phyloP scores from a whole-genome alignment of 2,797 vertebrate species.

The Trichosurus vulpecula region DNA sequence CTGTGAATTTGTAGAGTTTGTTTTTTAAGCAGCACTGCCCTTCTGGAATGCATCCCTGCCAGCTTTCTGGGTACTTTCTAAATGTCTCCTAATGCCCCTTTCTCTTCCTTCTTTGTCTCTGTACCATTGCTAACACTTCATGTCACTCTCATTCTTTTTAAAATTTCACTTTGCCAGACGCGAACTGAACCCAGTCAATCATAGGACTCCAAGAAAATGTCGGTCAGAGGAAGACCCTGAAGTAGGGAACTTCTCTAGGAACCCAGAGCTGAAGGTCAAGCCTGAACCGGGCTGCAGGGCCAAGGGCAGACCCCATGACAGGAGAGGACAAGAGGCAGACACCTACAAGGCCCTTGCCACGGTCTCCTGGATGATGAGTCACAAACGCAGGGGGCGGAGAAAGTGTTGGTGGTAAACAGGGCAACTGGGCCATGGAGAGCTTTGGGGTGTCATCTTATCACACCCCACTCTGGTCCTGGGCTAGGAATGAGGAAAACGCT shows the following conservation, averaged over 20 bases:
- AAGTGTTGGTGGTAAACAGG: neutral
- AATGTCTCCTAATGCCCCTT: no score
- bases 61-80: no score
- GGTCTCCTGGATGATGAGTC: neutral
- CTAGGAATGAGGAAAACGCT: neutral
- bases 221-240: rapidly evolving
- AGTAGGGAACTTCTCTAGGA: neutral
- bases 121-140: no score
- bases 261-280: no score
- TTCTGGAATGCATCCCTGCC: no score
- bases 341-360: neutral
- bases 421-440: neutral
- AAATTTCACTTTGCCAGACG: no score
- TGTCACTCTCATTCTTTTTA: no score
- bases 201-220: neutral
- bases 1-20: no score
- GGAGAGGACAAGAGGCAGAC: neutral
- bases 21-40: no score
- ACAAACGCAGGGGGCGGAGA: neutral
- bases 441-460: neutral
- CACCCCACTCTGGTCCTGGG: neutral
- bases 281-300: rapidly evolving
- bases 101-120: no score
- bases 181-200: neutral
- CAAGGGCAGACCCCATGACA: neutral